Conservation (phyloP, 2,113 vertebrate genomes). For the Anthoscopus minutus region DNA sequence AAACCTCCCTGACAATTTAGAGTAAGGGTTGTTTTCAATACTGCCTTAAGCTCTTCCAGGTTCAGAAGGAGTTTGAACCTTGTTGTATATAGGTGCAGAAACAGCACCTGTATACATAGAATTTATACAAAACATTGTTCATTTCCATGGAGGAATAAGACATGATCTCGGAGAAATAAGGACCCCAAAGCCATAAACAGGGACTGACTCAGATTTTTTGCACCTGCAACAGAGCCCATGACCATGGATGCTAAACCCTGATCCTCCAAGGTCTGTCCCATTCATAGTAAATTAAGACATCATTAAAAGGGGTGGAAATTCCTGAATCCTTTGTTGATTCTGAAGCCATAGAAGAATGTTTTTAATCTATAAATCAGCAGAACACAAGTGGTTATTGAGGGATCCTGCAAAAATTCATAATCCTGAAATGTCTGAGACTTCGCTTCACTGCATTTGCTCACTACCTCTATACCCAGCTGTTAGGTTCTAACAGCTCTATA, state of each 20-base stretch:
- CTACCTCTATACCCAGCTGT: fast-evolving
- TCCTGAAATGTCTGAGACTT: not conserved
- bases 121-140: not conserved
- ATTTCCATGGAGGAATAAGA: not conserved
- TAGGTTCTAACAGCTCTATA: not conserved
- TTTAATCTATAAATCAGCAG: not conserved
- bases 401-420: not conserved
- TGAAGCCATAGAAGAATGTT: not conserved
- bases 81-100: not conserved
- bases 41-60: not conserved
- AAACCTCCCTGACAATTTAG: not conserved
- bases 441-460: not conserved
- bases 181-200: not conserved
- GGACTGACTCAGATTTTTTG: not conserved
- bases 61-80: not conserved
- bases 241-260: not conserved
- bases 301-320: not conserved
- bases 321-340: not conserved
- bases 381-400: not conserved
- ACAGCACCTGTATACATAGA: not conserved
- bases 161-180: not conserved
- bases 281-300: not conserved
- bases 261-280: not conserved
- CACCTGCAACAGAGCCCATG: not conserved
- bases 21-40: not conserved